These are phyloP conservation scores for Thymelicus sylvestris DNA, from an alignment of 2,888 invertebrate species.

Conservation along the genomic window DNA sequence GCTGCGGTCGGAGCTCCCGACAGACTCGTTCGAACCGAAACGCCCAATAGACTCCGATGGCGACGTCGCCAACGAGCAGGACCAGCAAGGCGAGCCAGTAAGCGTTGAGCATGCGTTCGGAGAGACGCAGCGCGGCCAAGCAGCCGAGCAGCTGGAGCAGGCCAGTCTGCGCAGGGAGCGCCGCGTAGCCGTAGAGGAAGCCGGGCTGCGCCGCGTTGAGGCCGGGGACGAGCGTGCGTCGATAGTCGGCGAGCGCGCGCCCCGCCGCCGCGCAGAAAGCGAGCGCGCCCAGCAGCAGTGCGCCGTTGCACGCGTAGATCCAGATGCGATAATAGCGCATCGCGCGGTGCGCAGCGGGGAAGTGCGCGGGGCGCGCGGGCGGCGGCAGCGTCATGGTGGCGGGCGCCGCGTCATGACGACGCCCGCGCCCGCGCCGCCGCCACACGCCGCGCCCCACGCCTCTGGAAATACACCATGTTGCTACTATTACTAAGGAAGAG, in stretches of 20 bases:
- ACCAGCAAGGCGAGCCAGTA: constrained; percentile 93
- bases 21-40: constrained; percentile 91
- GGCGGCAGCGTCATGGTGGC: constrained; percentile 84
- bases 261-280: constrained; percentile 92
- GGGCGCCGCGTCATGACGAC: constrained; percentile 84
- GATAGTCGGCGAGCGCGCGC: constrained; percentile 89
- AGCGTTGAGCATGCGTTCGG: constrained; percentile 91
- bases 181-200: constrained; percentile 93
- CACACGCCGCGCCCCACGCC: constrained; percentile 84
- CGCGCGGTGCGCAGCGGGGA: constrained; percentile 85
- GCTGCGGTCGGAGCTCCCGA: constrained; percentile 88
- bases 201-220: constrained; percentile 91
- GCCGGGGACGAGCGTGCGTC: constrained; percentile 89
- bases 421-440: constrained; percentile 84
- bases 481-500: constrained; percentile 15
- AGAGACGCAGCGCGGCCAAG: constrained; percentile 91
- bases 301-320: constrained; percentile 97
- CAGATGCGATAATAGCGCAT: constrained; percentile 94
- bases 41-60: constrained; percentile 94
- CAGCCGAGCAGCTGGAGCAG: constrained; percentile 91
- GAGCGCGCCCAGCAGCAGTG: constrained; percentile 92
- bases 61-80: constrained; percentile 92
- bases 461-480: constrained; percentile 59
- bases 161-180: constrained; percentile 89
- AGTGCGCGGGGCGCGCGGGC: constrained; percentile 83